Evolutionary conservation across 2,888 invertebrate genomes (phyloP), one percentile per base, ranked within the genome.

Genomic region (Aporophyla nigra): DNA sequence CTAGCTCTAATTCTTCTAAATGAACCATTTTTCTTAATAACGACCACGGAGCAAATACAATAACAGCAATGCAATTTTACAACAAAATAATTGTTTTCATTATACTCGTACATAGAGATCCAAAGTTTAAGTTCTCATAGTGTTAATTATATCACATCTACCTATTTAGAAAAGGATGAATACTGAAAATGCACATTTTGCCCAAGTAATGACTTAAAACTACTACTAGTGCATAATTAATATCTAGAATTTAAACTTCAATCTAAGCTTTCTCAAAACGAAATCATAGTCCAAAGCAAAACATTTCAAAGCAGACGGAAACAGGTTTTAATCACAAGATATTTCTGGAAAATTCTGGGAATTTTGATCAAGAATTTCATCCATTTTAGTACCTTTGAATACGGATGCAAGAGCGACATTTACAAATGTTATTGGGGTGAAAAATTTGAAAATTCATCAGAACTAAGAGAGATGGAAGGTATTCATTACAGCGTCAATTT

Each of bases 391-490:
- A 56, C 63, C 68, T 63, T 62, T 14, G 24, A 70, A 56, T 46
- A 53, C 33, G 33, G 21, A 19, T 67, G 58, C 63, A 53, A 65
- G 61, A 59, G 63, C 53, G 84, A 80, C 80, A 53, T 84, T 73
- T 73, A 84, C 72, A 76, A 83, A 83, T 84, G 70, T 70, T 56
- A 78, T 74, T 72, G 40, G 51, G 21, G 49, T 73, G 63, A 84
- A 84, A 76, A 76, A 63, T 83, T 72, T 80, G 19, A 74, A 58
- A 59, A 61, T 59, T 24, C 40, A n/a, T n/a, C n/a, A 19, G 33
- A 67, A 19, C 12, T 54, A 24, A 24, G 66, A 67, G 70, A 63
- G 67, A 84, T 84, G 66, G 46, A 14, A 68, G 70, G 70, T 59
- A 80, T 73, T 68, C 51, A 84, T 76, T 65, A 84, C 40, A 19